A percentile compares a stretch with the other conserved stretches of the same genome.
Conservation (phyloP, 1,140 invertebrate genomes). For the Cyclina sinensis region DNA sequence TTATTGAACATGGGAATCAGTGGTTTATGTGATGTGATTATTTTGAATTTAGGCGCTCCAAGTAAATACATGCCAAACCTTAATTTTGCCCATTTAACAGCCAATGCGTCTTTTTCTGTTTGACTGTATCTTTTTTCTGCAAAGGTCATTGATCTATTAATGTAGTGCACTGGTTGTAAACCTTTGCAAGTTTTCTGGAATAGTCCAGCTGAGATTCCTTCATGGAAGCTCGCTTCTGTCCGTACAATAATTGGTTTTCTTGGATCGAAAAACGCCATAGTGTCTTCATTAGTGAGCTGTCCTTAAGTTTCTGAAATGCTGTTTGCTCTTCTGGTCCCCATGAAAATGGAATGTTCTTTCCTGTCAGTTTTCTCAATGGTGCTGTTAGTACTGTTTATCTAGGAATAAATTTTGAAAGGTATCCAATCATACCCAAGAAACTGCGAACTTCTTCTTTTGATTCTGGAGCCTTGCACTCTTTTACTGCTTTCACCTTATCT, state of each 20-base stretch:
- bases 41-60: constrained; percentile 70
- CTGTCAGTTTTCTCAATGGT: constrained; percentile 73
- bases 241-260: constrained; percentile 80
- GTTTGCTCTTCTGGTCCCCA: constrained; percentile 69
- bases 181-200: constrained; percentile 66
- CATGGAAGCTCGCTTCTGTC: constrained; percentile 86
- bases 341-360: constrained; percentile 66
- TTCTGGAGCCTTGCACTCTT: constrained; percentile 63
- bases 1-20: constrained; percentile 62
- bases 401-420: constrained; percentile 75
- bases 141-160: constrained; percentile 83
- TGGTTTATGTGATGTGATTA: constrained; percentile 68
- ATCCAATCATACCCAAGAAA: constrained; percentile 76
- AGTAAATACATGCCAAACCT: constrained; percentile 69
- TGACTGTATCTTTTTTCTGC: constrained; percentile 83
- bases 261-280: constrained; percentile 67
- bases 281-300: constrained; percentile 62
- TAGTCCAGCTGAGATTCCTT: constrained; percentile 85
- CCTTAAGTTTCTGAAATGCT: constrained; percentile 75
- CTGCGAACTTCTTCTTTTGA: constrained; percentile 71
- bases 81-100: constrained; percentile 67
- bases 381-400: constrained; percentile 71
- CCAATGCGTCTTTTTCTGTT: constrained; percentile 17
- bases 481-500: constrained; percentile 73
- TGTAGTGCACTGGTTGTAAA: constrained; percentile 83